Evolutionary conservation across 64 coral and sea anemone genomes (phyloP).

Genomic region (Montipora sp.): DNA sequence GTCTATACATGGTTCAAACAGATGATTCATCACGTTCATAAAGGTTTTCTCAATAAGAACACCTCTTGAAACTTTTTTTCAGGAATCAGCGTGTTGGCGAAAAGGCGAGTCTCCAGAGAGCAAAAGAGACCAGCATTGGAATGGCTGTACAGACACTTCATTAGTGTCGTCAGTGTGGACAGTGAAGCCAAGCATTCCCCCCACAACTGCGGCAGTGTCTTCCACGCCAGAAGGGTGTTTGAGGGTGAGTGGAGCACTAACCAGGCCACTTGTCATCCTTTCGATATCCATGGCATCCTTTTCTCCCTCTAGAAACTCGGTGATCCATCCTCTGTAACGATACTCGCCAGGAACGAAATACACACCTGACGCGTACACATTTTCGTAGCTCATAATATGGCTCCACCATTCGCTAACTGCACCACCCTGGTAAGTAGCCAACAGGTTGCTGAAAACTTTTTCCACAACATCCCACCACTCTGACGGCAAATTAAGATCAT

Average conservation of each 20-base stretch:
- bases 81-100: no score
- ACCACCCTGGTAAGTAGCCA: slow-evolving; percentile 52
- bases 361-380: no score
- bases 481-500: slow-evolving; percentile 29
- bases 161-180: slow-evolving; percentile 24
- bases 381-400: no score
- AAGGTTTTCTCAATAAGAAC: no score
- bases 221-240: neutral
- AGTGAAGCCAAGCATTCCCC: slow-evolving; percentile 70
- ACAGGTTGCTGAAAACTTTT: slow-evolving; percentile 62
- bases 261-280: slow-evolving; percentile 65
- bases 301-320: neutral
- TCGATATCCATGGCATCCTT: slow-evolving; percentile 43
- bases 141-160: slow-evolving; percentile 64
- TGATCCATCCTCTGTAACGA: neutral
- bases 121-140: slow-evolving; percentile 84
- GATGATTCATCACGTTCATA: no score
- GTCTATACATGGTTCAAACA: no score
- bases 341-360: no score
- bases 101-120: slow-evolving; percentile 45
- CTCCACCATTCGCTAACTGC: neutral
- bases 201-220: slow-evolving; percentile 73
- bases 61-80: no score
- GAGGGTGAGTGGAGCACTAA: slow-evolving; percentile 66
- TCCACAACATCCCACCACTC: slow-evolving; percentile 48